Evolutionary conservation across 2,888 invertebrate genomes (phyloP).

Genomic region (Lasius platythorax): DNA sequence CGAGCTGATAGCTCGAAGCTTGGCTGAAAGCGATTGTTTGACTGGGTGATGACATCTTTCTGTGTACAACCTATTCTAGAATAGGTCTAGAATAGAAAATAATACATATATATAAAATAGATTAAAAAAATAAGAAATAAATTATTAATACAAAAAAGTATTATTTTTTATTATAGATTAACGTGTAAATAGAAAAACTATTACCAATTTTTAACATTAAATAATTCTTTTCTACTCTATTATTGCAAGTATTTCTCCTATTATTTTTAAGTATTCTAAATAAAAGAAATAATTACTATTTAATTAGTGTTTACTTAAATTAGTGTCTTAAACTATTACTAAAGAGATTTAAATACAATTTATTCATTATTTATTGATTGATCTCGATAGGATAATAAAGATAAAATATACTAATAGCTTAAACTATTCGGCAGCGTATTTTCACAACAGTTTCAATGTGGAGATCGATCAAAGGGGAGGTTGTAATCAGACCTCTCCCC

Average conservation of each 20-base stretch:
- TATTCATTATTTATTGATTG: not conserved
- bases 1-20: not conserved
- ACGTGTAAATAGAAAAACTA: not conserved
- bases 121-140: not conserved
- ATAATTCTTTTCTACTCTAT: not conserved
- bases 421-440: conserved; percentile 30
- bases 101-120: not conserved
- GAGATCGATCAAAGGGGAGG: conserved; percentile 15
- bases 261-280: not conserved
- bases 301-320: not conserved
- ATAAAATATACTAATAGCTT: conserved; percentile 17
- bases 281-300: not conserved
- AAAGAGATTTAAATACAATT: not conserved
- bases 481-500: not conserved
- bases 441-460: conserved; percentile 24
- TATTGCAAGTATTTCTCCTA: not conserved
- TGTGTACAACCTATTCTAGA: conserved; percentile 58
- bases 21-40: not conserved
- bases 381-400: not conserved
- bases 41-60: conserved; percentile 20
- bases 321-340: not conserved
- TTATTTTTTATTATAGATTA: not conserved
- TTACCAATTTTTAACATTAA: conserved; percentile 2
- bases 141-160: not conserved
- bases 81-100: conserved; percentile 18